These are phyloP conservation scores for Stegostoma tigrinum DNA, from an alignment of 2,113 vertebrate species.

Conservation along the genomic window DNA sequence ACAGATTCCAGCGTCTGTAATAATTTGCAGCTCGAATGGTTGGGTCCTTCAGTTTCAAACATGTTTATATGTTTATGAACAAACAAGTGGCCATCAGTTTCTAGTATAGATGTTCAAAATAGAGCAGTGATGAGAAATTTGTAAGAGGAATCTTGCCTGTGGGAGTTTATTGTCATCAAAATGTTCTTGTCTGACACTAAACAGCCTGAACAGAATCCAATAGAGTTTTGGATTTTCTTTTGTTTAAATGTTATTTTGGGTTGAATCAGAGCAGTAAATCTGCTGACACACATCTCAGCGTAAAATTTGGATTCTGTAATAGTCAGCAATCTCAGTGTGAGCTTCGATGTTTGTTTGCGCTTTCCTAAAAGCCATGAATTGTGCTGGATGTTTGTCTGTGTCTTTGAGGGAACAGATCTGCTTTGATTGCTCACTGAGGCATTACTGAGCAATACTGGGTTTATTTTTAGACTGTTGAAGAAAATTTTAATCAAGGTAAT, in stretches of 20 bases:
- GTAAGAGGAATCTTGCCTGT: neutral
- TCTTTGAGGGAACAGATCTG: neutral
- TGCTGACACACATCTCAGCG: neutral
- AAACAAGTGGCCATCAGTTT: neutral
- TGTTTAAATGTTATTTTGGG: neutral
- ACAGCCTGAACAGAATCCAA: neutral
- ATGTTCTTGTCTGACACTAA: neutral
- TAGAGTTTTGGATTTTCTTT: neutral
- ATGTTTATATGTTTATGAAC: neutral
- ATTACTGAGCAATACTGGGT: neutral
- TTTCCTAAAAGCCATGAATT: neutral
- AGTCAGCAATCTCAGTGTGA: neutral
- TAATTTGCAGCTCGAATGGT: neutral
- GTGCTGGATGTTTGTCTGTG: neutral
- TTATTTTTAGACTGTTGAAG: neutral
- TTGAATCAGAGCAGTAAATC: conserved; percentile 9
- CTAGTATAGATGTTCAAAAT: neutral
- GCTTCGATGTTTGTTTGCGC: too few species aligned
- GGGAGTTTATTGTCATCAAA: neutral
- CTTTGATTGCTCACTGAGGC: neutral
- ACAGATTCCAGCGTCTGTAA: too few species aligned
- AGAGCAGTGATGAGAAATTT: neutral
- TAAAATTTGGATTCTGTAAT: neutral
- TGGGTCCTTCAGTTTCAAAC: too few species aligned
- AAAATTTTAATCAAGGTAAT: neutral